Evolutionary conservation across 2,888 invertebrate genomes (phyloP).

Genomic region (Dorcus hopei): DNA sequence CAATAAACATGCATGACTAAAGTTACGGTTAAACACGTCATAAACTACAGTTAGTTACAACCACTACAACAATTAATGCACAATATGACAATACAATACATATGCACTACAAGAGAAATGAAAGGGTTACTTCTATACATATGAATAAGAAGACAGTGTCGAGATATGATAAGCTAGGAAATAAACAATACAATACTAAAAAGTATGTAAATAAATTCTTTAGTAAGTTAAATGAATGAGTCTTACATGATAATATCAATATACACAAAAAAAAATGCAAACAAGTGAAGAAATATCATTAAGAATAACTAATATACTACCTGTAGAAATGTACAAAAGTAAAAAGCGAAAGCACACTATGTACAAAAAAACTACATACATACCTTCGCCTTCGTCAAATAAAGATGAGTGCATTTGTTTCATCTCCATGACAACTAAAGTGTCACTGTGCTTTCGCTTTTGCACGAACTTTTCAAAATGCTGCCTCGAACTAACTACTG

Average conservation of each 20-base stretch:
- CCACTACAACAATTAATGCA: background rate
- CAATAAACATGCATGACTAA: too few relatives aligned
- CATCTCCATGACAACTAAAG: conserved; percentile 46
- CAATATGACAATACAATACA: conserved; percentile 5
- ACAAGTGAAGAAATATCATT: too few relatives aligned
- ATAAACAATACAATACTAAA: background rate
- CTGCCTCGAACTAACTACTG: conserved; percentile 42
- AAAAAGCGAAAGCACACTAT: background rate
- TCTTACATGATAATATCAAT: too few relatives aligned
- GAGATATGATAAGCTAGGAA: background rate
- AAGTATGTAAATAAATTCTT: background rate
- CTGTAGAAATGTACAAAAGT: background rate
- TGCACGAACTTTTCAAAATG: conserved; percentile 42
- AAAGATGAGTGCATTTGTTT: conserved; percentile 44
- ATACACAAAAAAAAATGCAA: too few relatives aligned
- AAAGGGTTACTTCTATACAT: background rate
- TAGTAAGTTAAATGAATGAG: too few relatives aligned
- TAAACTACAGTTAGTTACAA: background rate
- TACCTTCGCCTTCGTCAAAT: conserved; percentile 47
- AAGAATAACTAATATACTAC: background rate
- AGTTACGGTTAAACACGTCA: background rate
- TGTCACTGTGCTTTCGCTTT: conserved; percentile 44
- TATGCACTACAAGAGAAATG: background rate
- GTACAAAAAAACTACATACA: conserved; percentile 8
- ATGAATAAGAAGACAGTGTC: background rate